phyloP scores from a whole-genome alignment of 2,888 invertebrate species.

The Pyralis farinalis region DNA sequence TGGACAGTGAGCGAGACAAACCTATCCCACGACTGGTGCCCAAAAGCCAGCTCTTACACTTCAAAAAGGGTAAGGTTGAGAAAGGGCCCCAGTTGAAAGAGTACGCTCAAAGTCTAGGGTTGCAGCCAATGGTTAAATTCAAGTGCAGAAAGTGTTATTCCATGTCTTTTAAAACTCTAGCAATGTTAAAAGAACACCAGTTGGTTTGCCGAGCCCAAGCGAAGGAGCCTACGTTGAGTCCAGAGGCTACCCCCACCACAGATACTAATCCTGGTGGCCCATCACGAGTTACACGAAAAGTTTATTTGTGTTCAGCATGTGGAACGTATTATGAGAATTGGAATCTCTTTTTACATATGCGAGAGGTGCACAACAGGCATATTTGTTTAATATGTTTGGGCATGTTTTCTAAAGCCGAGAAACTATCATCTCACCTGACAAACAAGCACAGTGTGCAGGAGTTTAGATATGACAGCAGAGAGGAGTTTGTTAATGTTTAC shows the following conservation, averaged over 20 bases:
- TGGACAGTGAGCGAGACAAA: constrained; percentile 63
- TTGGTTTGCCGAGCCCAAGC: constrained; percentile 80
- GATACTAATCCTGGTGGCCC: constrained; percentile 56
- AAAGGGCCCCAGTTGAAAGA: constrained; percentile 74
- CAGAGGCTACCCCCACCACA: constrained; percentile 52
- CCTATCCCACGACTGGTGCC: constrained; percentile 72
- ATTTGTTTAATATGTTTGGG: constrained; percentile 92
- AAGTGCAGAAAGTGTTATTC: constrained; percentile 88
- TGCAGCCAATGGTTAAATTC: constrained; percentile 86
- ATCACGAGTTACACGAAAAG: constrained; percentile 87
- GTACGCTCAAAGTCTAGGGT: constrained; percentile 86
- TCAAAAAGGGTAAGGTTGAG: constrained; percentile 68
- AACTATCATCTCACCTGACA: constrained; percentile 88
- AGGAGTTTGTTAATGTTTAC: constrained; percentile 84
- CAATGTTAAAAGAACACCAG: constrained; percentile 86
- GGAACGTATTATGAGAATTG: constrained; percentile 92
- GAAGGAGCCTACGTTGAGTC: constrained; percentile 61
- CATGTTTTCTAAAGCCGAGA: constrained; percentile 90
- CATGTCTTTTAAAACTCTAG: constrained; percentile 84
- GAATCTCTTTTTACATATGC: constrained; percentile 92
- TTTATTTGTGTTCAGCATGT: constrained; percentile 91
- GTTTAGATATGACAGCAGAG: constrained; percentile 83
- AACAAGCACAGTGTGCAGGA: constrained; percentile 90
- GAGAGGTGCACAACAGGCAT: constrained; percentile 89
- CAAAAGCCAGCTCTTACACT: constrained; percentile 68